Conservation (phyloP, 1,140 invertebrate genomes). For the Drosophila takahashii region DNA sequence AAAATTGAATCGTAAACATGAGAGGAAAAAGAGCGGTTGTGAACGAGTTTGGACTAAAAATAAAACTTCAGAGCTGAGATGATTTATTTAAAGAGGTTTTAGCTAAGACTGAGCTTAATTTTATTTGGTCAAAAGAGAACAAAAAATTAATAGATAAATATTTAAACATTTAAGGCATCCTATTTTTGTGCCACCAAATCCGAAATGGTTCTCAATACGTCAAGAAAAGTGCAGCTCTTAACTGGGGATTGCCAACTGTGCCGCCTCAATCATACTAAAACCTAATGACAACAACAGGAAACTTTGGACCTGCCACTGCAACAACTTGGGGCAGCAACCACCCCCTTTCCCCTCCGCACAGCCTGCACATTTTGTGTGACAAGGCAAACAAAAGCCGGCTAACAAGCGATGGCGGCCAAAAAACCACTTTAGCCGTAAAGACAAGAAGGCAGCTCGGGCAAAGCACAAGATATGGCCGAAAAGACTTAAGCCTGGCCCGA, state of each 20-base stretch:
- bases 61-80: background rate
- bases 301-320: constrained; percentile 19
- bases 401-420: constrained; percentile 76
- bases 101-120: no score
- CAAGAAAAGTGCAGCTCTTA: constrained; percentile 25
- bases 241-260: background rate
- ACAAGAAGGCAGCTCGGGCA: constrained; percentile 48
- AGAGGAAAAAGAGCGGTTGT: constrained; percentile 27
- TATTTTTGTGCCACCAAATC: background rate
- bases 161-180: background rate
- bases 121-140: no score
- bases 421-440: constrained; percentile 66
- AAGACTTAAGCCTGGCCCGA: constrained; percentile 51
- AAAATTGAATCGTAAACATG: constrained; percentile 8
- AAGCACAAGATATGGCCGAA: constrained; percentile 65
- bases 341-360: constrained; percentile 7
- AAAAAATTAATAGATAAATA: no score
- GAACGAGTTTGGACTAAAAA: constrained; percentile 26
- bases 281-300: constrained; percentile 51
- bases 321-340: constrained; percentile 2
- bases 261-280: constrained; percentile 30
- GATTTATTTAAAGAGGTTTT: background rate
- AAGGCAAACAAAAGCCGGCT: constrained; percentile 70
- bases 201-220: constrained; percentile 4
- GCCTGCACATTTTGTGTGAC: constrained; percentile 56